Conservation (phyloP, 35 echinoderm and acorn worm species). For the Ophioderma brevispina region DNA sequence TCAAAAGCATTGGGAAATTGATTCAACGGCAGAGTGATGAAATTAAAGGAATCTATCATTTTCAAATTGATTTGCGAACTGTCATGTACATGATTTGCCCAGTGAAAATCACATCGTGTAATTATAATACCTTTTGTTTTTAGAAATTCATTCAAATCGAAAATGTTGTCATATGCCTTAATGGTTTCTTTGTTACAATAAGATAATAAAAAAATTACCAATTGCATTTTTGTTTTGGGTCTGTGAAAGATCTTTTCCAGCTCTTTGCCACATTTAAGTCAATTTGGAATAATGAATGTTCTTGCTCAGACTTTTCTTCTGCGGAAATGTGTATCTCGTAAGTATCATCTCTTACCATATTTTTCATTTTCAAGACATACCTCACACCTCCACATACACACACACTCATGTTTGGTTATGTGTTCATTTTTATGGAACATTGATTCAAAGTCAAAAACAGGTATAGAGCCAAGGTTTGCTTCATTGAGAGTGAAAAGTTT, state of each 20-base stretch:
- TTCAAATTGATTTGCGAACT: neutral
- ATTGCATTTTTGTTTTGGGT: neutral
- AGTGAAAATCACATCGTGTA: conserved; percentile 14
- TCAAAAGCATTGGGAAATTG: conserved; percentile 12
- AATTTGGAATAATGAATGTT: conserved; percentile 12
- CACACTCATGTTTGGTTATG: no score
- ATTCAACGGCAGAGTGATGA: conserved; percentile 24
- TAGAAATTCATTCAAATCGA: neutral
- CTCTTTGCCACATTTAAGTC: conserved; percentile 30
- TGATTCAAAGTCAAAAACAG: conserved; percentile 80
- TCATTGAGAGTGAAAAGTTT: no score
- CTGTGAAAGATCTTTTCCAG: neutral
- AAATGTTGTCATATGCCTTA: conserved; percentile 1
- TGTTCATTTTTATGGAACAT: conserved; percentile 46
- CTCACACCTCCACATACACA: conserved; percentile 47
- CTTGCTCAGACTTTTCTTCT: conserved; percentile 33
- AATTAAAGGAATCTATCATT: conserved; percentile 31
- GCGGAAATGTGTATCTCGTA: conserved; percentile 8
- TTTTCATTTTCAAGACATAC: neutral
- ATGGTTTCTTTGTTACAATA: neutral
- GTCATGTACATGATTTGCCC: conserved; percentile 29
- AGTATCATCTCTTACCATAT: neutral
- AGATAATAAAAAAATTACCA: neutral
- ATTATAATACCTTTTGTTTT: conserved; percentile 17
- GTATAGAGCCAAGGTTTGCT: neutral